Evolutionary conservation across 2,888 invertebrate species (phyloP), one percentile per base, ranked within the genome.

Genomic region (Polietes domitor): DNA sequence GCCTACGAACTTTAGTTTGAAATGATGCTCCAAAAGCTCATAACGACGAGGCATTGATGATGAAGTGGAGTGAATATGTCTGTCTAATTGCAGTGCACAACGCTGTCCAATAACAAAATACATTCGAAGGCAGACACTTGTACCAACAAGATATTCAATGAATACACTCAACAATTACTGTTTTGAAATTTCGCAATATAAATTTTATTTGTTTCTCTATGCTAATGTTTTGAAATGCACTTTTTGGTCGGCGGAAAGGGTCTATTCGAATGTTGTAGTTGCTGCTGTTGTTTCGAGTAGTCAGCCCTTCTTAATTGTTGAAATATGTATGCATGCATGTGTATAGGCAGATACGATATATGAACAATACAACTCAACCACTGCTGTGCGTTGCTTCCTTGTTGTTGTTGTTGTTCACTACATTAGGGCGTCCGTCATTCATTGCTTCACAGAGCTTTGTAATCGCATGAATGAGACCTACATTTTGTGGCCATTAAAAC

Each of bases 401-500:
- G 7, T 61, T 61, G 28, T 28, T 10, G 63, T 63, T 70, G 50
- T 58, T 43, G 26, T 15, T 43, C 26, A 77, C 21, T 71, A 43
- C 50, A 77, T 71, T 71, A 77, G 77, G 77, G 77, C 61, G 32
- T 61, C 61, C 43, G 41, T 61, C 32, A 41, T 65, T 65, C 41
- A 77, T 50, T 68, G 68, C 76, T 55, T 63, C 63, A 75, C 32
- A 58, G 55, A 43, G 47, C 61, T 71, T 26, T 24, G 50, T 72
- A 61, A 72, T 63, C 61, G 47, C 24, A 47, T 58, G 43, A 74
- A 79, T 63, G 53, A 73, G 65, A 78, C 53, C 78, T 65, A 72
- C 21, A 79, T 65, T 68, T 72, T 79, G 55, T 79, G 47, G 68
- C 55, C 53, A 55, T 77, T 77, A 77, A 79, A 74, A 63, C n/a